phyloP scores from a whole-genome alignment of 92 coral and sea anemone species.

The Ricordea florida region DNA sequence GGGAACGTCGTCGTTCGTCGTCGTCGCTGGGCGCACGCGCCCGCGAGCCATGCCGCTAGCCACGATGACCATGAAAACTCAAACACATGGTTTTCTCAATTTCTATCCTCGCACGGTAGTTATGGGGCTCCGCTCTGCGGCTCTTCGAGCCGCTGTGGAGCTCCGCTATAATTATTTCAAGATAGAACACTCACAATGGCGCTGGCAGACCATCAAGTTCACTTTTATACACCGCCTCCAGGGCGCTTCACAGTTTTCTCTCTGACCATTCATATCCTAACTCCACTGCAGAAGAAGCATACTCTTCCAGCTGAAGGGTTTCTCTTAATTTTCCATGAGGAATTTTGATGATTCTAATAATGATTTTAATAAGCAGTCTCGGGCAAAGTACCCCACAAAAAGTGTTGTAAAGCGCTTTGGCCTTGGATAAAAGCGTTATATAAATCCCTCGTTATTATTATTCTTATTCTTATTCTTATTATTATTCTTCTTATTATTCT shows the following conservation, averaged over 20 bases:
- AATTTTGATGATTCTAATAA: background rate
- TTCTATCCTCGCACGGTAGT: background rate
- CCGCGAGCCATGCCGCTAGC: no score
- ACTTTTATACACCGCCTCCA: background rate
- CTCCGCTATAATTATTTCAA: background rate
- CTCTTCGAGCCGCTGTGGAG: background rate
- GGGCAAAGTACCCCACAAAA: no score
- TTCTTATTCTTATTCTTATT: no score
- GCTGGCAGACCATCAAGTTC: background rate
- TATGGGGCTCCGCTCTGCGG: background rate
- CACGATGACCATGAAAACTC: no score
- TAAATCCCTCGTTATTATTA: no score
- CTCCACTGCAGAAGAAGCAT: constrained; percentile 10
- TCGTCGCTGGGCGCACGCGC: no score
- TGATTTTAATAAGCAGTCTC: no score
- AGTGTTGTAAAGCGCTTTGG: no score
- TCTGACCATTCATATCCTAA: background rate
- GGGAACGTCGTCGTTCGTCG: no score
- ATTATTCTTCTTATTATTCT: no score
- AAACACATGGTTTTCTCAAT: background rate
- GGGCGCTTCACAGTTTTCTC: background rate
- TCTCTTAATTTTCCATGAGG: constrained; percentile 1
- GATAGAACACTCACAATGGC: constrained; percentile 3
- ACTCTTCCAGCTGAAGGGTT: constrained; percentile 10
- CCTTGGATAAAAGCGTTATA: no score